phyloP scores from a whole-genome alignment of 2,888 invertebrate species.

The Pharmacophagus antenor region DNA sequence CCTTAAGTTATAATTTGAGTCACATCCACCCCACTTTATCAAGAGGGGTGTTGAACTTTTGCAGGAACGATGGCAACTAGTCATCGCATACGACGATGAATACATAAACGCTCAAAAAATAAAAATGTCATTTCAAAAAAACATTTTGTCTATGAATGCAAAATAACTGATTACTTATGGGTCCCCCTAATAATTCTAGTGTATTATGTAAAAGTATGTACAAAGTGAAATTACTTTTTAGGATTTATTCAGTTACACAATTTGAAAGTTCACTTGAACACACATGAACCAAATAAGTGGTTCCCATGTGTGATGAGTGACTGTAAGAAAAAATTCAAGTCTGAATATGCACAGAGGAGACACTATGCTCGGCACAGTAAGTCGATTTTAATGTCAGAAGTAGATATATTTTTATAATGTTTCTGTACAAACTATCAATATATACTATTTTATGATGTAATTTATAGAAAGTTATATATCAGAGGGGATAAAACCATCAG shows the following conservation, averaged over 20 bases:
- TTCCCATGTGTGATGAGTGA: conserved; percentile 46
- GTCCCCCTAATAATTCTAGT: too few relatives aligned
- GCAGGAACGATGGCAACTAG: too few relatives aligned
- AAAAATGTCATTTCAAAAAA: too few relatives aligned
- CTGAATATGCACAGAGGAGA: conserved; percentile 55
- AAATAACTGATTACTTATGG: too few relatives aligned
- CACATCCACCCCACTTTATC: too few relatives aligned
- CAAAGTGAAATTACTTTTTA: conserved; percentile 40
- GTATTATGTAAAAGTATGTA: too few relatives aligned
- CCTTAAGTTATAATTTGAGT: too few relatives aligned
- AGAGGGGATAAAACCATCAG: neutral
- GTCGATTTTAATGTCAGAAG: conserved; percentile 34
- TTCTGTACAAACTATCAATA: neutral
- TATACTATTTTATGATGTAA: neutral
- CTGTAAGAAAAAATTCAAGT: conserved; percentile 57
- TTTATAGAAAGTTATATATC: neutral
- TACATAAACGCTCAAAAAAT: too few relatives aligned
- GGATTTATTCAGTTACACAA: conserved; percentile 72
- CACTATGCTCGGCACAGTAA: conserved; percentile 60
- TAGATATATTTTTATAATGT: neutral
- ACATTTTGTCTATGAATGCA: too few relatives aligned
- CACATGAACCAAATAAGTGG: conserved; percentile 51
- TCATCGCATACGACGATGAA: too few relatives aligned
- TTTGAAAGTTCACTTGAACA: conserved; percentile 61
- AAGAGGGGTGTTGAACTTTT: too few relatives aligned